A percentile compares a stretch with the other conserved stretches of the same genome.
phyloP scores from a whole-genome alignment of 2,888 invertebrate genomes.

The Ornithoptera alexandrae region DNA sequence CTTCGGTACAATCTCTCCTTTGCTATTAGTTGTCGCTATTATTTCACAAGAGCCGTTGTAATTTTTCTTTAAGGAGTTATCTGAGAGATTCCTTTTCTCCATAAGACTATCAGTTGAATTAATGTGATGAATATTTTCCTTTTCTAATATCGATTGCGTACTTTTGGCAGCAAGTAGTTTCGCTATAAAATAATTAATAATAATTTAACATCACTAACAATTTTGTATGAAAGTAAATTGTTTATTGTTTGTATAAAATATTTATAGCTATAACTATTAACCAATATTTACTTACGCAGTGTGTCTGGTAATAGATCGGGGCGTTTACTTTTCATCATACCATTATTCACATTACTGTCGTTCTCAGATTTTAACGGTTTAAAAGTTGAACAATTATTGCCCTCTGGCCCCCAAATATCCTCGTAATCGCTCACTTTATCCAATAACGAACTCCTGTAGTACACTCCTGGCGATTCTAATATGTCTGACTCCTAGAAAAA shows the following conservation, averaged over 20 bases:
- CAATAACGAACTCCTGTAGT: conserved; percentile 91
- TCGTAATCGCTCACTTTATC: conserved; percentile 97
- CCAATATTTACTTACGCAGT: conserved; percentile 60
- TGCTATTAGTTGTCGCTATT: conserved; percentile 75
- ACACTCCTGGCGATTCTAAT: conserved; percentile 88
- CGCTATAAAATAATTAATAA: conserved; percentile 49
- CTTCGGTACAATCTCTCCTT: conserved; percentile 70
- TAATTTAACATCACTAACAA: not conserved
- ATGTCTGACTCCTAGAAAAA: conserved; percentile 86
- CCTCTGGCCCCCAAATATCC: conserved; percentile 92
- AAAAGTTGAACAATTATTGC: conserved; percentile 71
- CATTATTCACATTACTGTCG: conserved; percentile 69
- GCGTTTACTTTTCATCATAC: conserved; percentile 76
- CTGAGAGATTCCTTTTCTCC: conserved; percentile 66
- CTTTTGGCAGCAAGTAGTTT: conserved; percentile 71
- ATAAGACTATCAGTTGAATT: conserved; percentile 68
- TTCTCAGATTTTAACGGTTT: conserved; percentile 68
- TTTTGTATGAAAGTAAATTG: not conserved
- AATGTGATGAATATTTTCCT: conserved; percentile 67
- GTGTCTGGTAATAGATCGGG: conserved; percentile 83
- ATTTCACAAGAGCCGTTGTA: conserved; percentile 66
- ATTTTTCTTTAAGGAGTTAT: conserved; percentile 64
- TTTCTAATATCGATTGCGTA: conserved; percentile 70
- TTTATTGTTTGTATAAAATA: not conserved
- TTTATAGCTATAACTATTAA: conserved; percentile 5